phyloP scores from a whole-genome alignment of 2,888 invertebrate species.

The Rhimphoctona megacephalus region DNA sequence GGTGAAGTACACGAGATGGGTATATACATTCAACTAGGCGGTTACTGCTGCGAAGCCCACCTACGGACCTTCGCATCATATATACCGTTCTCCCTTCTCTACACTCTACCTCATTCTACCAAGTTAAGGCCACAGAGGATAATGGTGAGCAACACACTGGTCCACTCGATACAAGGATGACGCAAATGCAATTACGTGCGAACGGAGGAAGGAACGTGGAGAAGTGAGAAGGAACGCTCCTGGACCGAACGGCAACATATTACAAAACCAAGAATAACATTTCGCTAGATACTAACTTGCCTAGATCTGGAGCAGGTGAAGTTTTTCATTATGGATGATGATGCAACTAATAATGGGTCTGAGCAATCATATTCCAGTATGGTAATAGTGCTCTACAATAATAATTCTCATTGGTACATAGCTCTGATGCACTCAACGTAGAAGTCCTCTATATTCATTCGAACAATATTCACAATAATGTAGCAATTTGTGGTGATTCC shows the following conservation, averaged over 20 bases:
- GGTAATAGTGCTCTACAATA: conserved; percentile 12
- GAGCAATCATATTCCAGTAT: conserved; percentile 8
- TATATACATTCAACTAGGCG: conserved; percentile 32
- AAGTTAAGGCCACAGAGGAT: conserved; percentile 73
- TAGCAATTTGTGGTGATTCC: not conserved
- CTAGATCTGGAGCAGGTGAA: not conserved
- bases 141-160: conserved; percentile 73
- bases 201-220: conserved; percentile 56
- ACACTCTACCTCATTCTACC: conserved; percentile 40
- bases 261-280: conserved; percentile 43
- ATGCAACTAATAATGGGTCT: conserved; percentile 1
- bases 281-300: conserved; percentile 26
- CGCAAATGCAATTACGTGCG: conserved; percentile 80
- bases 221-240: conserved; percentile 50
- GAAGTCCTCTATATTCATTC: not conserved
- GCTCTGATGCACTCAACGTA: not conserved
- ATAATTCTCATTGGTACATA: not conserved
- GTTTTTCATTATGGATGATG: conserved; percentile 26
- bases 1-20: conserved; percentile 63
- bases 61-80: conserved; percentile 49
- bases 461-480: not conserved
- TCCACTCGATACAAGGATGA: conserved; percentile 73
- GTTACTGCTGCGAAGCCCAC: conserved; percentile 54
- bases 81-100: conserved; percentile 31
- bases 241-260: conserved; percentile 35